phyloP scores from a whole-genome alignment of 2,113 vertebrate genomes.

The Ictalurus furcatus region DNA sequence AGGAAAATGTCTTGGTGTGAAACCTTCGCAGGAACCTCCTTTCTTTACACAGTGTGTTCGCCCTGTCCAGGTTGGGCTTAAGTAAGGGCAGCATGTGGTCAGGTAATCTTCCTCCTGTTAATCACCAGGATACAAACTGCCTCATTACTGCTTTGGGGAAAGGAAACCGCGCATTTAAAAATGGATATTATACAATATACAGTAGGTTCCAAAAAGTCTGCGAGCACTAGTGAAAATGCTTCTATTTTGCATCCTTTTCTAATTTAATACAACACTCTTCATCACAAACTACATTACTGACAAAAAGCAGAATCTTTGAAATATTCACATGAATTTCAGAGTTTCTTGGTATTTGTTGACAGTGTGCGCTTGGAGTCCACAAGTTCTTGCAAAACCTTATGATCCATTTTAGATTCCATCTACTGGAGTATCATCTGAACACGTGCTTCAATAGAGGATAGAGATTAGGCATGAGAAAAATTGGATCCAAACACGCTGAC shows the following conservation, averaged over 20 bases:
- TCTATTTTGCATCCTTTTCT: background rate
- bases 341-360: background rate
- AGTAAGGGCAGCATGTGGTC: conserved; percentile 30
- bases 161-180: background rate
- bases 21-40: conserved; percentile 45
- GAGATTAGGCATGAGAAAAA: too few species aligned
- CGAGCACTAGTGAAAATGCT: background rate
- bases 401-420: background rate
- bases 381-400: background rate
- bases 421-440: background rate
- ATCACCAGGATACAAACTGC: conserved; percentile 30
- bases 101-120: conserved; percentile 34
- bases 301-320: background rate
- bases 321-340: background rate
- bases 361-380: background rate
- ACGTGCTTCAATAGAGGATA: background rate
- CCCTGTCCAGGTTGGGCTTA: background rate
- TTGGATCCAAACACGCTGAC: background rate
- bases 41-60: conserved; percentile 34
- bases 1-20: conserved; percentile 29
- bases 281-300: background rate
- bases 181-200: background rate
- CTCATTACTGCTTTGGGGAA: conserved; percentile 7
- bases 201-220: background rate
- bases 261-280: background rate